phyloP scores from a whole-genome alignment of 2,113 vertebrate genomes.

The Cyanistes caeruleus region DNA sequence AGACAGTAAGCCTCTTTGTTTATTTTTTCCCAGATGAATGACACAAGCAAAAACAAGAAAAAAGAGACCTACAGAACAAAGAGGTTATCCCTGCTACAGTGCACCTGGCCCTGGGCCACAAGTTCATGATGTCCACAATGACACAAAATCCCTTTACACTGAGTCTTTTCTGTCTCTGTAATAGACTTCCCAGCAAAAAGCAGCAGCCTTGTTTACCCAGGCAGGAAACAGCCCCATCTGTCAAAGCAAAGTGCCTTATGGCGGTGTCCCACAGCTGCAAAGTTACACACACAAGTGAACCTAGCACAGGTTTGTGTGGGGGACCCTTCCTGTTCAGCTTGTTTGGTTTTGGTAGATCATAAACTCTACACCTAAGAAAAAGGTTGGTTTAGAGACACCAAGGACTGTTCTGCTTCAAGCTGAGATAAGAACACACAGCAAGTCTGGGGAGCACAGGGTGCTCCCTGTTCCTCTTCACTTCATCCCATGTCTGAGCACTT shows the following conservation, averaged over 20 bases:
- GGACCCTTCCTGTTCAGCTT: background rate
- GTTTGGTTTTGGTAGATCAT: background rate
- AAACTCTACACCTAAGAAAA: conserved; percentile 1
- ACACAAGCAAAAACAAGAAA: conserved; percentile 4
- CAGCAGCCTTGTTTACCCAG: background rate
- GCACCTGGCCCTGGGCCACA: background rate
- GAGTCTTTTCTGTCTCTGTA: background rate
- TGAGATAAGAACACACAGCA: background rate
- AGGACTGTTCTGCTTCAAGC: background rate
- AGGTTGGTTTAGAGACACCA: background rate
- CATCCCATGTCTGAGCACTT: background rate
- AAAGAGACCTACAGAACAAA: background rate
- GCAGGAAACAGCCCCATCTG: background rate
- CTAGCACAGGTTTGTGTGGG: background rate
- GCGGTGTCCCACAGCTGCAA: background rate
- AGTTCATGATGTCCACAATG: background rate
- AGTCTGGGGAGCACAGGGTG: accelerated
- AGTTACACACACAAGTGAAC: background rate
- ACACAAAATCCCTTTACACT: background rate
- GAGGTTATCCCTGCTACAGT: background rate
- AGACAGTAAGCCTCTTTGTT: conserved; percentile 1
- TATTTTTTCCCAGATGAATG: background rate
- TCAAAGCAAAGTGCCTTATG: background rate
- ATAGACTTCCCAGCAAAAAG: background rate
- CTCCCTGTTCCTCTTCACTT: accelerated